phyloP scores from a whole-genome alignment of 2,888 invertebrate genomes.

The Ernsta delagoae region DNA sequence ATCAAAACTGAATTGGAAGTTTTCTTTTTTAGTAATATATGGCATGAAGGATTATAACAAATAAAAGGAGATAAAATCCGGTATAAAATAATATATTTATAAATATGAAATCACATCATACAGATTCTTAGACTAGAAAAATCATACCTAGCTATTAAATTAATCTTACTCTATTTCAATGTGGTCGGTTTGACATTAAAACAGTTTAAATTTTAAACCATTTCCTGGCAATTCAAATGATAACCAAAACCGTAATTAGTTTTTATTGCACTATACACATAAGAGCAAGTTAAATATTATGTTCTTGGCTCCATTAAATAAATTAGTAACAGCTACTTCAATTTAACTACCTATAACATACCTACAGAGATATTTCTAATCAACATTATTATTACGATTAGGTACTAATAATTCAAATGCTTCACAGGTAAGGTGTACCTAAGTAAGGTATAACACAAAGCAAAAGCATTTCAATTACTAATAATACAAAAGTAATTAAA shows the following conservation, averaged over 20 bases:
- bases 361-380: slow-evolving; percentile 2
- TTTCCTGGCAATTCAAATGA: slow-evolving; percentile 1
- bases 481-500: too few species aligned
- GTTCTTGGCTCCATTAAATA: background rate
- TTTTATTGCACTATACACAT: slow-evolving; percentile 3
- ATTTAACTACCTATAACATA: background rate
- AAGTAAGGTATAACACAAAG: too few species aligned
- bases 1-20: too few species aligned
- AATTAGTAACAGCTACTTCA: background rate
- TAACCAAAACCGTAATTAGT: slow-evolving; percentile 4
- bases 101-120: slow-evolving; percentile 43
- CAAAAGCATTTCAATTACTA: too few species aligned
- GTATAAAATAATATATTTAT: slow-evolving; percentile 41
- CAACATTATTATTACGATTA: too few species aligned
- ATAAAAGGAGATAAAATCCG: slow-evolving; percentile 16
- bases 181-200: background rate
- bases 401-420: too few species aligned
- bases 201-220: background rate
- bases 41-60: background rate
- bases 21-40: too few species aligned
- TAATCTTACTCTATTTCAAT: background rate
- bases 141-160: slow-evolving; percentile 27
- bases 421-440: too few species aligned
- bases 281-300: too few species aligned
- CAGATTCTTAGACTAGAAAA: slow-evolving; percentile 57